phyloP scores from a whole-genome alignment of 1,140 invertebrate genomes.

The Drusus annulatus region DNA sequence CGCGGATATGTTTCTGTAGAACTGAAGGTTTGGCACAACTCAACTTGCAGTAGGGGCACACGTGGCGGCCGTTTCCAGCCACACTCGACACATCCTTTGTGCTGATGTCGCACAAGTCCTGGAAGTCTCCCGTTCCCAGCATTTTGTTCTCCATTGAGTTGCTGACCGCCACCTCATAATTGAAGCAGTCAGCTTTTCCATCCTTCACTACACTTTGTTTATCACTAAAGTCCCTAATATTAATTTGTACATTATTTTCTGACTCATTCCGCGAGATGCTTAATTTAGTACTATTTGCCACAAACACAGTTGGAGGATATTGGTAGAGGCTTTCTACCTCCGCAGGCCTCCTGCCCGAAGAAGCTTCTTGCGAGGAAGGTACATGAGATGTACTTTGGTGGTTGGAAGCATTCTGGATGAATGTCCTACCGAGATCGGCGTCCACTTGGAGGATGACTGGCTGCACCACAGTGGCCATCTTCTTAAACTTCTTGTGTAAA shows the following conservation, averaged over 20 bases:
- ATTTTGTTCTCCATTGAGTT: conserved; percentile 46
- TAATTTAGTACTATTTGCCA: conserved; percentile 37
- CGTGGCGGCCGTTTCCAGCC: conserved; percentile 75
- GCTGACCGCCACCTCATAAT: conserved; percentile 43
- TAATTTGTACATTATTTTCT: conserved; percentile 72
- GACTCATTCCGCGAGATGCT: conserved; percentile 54
- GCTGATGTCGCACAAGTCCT: conserved; percentile 58
- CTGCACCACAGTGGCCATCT: conserved; percentile 80
- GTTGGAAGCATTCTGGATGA: conserved; percentile 62
- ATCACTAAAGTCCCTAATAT: conserved; percentile 70
- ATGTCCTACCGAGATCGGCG: conserved; percentile 62
- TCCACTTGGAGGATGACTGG: conserved; percentile 61
- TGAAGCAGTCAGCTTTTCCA: conserved; percentile 28
- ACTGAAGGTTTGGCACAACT: conserved; percentile 95
- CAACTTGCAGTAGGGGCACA: conserved; percentile 90
- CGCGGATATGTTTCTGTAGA: conserved; percentile 92
- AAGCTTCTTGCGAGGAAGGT: conserved; percentile 50
- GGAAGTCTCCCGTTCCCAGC: conserved; percentile 22
- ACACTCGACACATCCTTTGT: conserved; percentile 67
- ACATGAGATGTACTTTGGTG: conserved; percentile 61
- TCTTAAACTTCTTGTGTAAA: conserved; percentile 93
- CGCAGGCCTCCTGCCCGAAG: conserved; percentile 23
- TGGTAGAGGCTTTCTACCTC: conserved; percentile 12
- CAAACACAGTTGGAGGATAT: conserved; percentile 13
- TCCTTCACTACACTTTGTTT: conserved; percentile 43